These are phyloP conservation scores for Hydrophis major DNA, from an alignment of 2,797 vertebrate genomes.

Conservation along the genomic window DNA sequence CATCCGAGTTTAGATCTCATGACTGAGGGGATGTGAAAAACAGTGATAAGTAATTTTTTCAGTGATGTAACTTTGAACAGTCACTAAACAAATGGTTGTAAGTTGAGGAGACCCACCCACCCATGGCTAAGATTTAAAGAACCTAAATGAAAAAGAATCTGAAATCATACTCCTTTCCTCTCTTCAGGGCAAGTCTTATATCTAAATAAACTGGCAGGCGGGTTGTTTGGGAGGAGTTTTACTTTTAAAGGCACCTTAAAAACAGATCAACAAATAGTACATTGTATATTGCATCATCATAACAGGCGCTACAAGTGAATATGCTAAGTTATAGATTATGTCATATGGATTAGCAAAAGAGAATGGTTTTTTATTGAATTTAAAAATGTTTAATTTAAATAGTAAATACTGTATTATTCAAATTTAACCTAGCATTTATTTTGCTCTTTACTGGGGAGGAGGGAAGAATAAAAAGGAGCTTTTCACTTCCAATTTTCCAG, in stretches of 20 bases:
- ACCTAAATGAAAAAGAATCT: not conserved
- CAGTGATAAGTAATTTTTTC: not conserved
- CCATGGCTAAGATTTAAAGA: not conserved
- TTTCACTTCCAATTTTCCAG: not conserved
- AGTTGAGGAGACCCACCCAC: not conserved
- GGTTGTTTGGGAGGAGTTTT: not conserved
- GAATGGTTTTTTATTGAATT: not conserved
- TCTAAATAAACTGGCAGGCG: not conserved
- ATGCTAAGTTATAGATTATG: not conserved
- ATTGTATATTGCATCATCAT: not conserved
- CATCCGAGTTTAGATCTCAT: not conserved
- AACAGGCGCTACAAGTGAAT: not conserved
- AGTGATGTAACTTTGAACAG: not conserved
- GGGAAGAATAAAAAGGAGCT: not conserved
- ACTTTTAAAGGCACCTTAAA: not conserved
- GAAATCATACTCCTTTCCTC: not conserved
- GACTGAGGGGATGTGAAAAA: not conserved
- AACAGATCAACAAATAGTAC: not conserved
- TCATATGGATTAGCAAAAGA: not conserved
- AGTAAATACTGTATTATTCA: not conserved
- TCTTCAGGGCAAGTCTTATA: not conserved
- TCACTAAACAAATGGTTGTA: not conserved
- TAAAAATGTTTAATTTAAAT: not conserved
- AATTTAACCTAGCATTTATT: not conserved
- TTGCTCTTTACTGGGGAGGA: not conserved